Percentiles rank a stretch among this genome's conserved stretches.
These are phyloP conservation scores for Centroberyx gerrardi DNA, from an alignment of 2,797 vertebrate genomes.

Conservation along the genomic window DNA sequence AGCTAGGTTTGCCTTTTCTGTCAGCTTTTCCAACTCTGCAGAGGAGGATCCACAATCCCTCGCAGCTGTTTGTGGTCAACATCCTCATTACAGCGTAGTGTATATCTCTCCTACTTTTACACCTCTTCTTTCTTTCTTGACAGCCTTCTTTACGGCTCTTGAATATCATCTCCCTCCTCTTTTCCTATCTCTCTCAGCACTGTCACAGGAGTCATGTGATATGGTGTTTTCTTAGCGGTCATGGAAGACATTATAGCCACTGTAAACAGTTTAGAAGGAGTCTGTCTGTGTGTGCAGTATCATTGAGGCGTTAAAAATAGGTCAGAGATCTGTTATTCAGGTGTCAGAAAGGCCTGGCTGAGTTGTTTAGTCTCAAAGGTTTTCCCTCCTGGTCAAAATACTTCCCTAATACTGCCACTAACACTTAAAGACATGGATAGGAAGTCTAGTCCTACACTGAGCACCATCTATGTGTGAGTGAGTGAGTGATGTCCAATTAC, in stretches of 20 bases:
- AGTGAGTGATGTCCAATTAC: not conserved
- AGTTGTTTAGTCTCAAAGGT: conserved; percentile 47
- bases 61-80: conserved; percentile 74
- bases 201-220: not conserved
- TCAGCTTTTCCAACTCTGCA: conserved; percentile 59
- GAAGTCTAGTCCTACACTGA: not conserved
- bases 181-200: not conserved
- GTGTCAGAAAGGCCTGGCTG: conserved; percentile 3
- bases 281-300: conserved; percentile 11
- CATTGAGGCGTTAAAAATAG: not conserved
- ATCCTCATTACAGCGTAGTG: conserved; percentile 38
- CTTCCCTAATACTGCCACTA: not conserved
- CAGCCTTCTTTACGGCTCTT: conserved; percentile 13
- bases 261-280: conserved; percentile 47
- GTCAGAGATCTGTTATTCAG: conserved; percentile 12
- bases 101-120: conserved; percentile 23
- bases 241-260: conserved; percentile 11
- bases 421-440: not conserved
- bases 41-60: conserved; percentile 55
- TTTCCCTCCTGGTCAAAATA: conserved; percentile 14
- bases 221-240: not conserved
- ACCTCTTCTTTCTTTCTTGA: conserved; percentile 21
- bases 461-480: not conserved
- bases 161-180: not conserved
- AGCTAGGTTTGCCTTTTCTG: conserved; percentile 45